phyloP scores from a whole-genome alignment of 2,888 invertebrate species.

The Noctua comes region DNA sequence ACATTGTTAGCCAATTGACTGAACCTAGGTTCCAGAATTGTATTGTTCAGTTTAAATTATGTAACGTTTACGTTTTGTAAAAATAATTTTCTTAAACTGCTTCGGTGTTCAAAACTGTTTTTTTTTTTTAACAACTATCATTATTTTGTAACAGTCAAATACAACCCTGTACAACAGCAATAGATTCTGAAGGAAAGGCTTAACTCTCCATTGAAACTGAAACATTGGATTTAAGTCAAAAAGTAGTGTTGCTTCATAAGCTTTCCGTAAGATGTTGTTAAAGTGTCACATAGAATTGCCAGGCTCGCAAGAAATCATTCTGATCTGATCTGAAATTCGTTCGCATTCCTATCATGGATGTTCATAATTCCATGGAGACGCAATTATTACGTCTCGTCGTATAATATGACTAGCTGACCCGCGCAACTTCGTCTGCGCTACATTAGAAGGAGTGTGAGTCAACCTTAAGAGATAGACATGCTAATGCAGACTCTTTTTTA shows the following conservation, averaged over 20 bases:
- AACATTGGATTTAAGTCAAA: too few species aligned
- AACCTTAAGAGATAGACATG: too few species aligned
- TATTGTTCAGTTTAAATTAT: neutral
- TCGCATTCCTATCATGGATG: neutral
- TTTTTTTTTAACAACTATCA: neutral
- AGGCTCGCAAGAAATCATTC: neutral
- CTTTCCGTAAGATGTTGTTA: neutral
- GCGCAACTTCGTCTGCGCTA: too few species aligned
- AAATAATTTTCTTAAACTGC: neutral
- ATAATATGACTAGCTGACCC: neutral
- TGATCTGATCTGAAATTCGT: neutral
- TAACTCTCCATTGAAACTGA: neutral
- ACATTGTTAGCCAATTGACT: conserved; percentile 7
- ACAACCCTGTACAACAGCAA: neutral
- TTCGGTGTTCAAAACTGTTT: neutral
- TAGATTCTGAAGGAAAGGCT: neutral
- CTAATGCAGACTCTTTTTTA: too few species aligned
- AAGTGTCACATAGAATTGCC: neutral
- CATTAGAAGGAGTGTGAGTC: too few species aligned
- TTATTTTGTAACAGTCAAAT: neutral
- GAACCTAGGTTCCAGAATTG: conserved; percentile 1
- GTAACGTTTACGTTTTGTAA: neutral
- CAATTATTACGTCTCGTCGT: neutral
- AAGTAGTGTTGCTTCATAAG: neutral
- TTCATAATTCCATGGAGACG: conserved; percentile 20